Conservation (phyloP, 2,888 invertebrate species). For the Kryphioiulus occultus region DNA sequence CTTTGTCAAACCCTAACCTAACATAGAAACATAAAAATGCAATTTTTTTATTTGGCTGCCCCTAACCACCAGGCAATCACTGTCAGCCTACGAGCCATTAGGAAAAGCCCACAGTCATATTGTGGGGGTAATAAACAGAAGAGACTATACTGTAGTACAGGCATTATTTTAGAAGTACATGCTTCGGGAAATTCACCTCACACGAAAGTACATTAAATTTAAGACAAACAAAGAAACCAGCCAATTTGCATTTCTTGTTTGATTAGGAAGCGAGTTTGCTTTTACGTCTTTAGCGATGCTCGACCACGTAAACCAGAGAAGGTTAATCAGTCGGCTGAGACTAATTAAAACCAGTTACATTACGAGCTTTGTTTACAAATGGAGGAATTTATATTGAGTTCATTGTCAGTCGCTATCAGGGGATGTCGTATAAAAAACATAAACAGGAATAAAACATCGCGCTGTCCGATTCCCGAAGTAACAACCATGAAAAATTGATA, state of each 20-base stretch:
- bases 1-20: too few relatives aligned
- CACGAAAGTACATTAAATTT: too few relatives aligned
- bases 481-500: constrained; percentile 19
- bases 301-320: not conserved
- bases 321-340: constrained; percentile 29
- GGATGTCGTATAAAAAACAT: not conserved
- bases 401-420: constrained; percentile 25
- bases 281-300: not conserved
- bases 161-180: too few relatives aligned
- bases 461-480: not conserved
- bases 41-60: too few relatives aligned
- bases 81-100: too few relatives aligned
- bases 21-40: too few relatives aligned
- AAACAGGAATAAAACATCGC: constrained; percentile 35
- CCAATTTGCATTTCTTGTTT: not conserved
- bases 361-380: constrained; percentile 27
- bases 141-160: too few relatives aligned
- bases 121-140: too few relatives aligned
- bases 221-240: not conserved
- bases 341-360: constrained; percentile 38
- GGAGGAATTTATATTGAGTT: constrained; percentile 8
- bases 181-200: too few relatives aligned
- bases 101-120: too few relatives aligned
- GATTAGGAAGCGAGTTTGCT: not conserved
- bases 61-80: too few relatives aligned